These are phyloP conservation scores for Acrobasis suavella DNA, from an alignment of 2,888 invertebrate species.

Conservation along the genomic window DNA sequence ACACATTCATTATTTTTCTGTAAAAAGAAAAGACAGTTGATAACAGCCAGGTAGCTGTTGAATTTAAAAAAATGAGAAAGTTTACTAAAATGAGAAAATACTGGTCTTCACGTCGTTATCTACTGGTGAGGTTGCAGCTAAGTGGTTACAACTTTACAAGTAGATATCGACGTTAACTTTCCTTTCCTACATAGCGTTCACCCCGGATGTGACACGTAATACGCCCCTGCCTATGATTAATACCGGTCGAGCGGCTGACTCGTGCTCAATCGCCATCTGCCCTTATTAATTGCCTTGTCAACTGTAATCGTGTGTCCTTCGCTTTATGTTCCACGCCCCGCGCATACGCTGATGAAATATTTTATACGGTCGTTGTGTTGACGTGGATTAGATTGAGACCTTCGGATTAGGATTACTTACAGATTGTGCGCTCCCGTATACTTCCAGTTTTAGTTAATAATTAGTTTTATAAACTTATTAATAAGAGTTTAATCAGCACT, in stretches of 20 bases:
- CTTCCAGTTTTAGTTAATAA: too few relatives aligned
- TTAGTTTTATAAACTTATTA: too few relatives aligned
- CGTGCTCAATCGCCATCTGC: constrained; percentile 81
- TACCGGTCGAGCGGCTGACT: constrained; percentile 74
- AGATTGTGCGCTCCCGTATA: too few relatives aligned
- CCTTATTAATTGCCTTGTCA: constrained; percentile 78
- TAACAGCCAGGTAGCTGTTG: too few relatives aligned
- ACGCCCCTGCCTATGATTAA: constrained; percentile 71
- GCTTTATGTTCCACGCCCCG: constrained; percentile 60
- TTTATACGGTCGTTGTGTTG: constrained; percentile 9
- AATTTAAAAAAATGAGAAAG: too few relatives aligned
- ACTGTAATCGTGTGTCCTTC: constrained; percentile 66
- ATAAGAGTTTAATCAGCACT: too few relatives aligned
- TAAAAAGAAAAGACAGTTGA: too few relatives aligned
- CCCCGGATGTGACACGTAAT: constrained; percentile 50
- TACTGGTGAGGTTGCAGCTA: too few relatives aligned
- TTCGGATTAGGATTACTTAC: neutral
- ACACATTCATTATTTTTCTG: too few relatives aligned
- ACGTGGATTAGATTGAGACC: constrained; percentile 13
- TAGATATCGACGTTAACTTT: neutral
- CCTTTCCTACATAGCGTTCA: constrained; percentile 1
- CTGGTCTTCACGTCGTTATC: too few relatives aligned
- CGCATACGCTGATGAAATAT: constrained; percentile 24
- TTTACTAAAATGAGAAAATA: too few relatives aligned
- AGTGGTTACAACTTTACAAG: too few relatives aligned